Evolutionary conservation across 2,888 invertebrate species (phyloP).

Genomic region (Cylindroiulus punctatus): DNA sequence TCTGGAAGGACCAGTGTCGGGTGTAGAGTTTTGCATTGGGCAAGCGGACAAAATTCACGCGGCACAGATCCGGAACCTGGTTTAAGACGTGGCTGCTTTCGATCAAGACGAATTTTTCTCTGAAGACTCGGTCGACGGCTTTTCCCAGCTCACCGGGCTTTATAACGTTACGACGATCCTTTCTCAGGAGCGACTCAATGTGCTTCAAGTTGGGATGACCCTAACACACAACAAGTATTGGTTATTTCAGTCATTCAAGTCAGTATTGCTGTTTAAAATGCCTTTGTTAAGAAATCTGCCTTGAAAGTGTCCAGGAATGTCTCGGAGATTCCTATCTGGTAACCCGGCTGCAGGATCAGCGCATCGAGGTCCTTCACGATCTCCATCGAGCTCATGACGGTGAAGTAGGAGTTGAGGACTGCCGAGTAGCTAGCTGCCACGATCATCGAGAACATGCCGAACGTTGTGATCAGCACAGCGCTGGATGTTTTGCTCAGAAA

Average conservation of each 20-base stretch:
- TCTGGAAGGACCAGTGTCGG: background rate
- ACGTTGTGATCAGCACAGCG: background rate
- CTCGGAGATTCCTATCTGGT: background rate
- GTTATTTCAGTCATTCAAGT: background rate
- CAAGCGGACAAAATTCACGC: background rate
- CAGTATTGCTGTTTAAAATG: background rate
- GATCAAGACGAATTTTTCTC: background rate
- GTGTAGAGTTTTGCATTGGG: background rate
- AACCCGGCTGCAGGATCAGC: background rate
- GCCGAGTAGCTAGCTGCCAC: background rate
- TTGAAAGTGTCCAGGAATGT: background rate
- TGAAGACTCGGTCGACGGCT: background rate
- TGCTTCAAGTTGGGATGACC: background rate
- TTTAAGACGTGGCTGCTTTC: background rate
- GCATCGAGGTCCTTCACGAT: background rate
- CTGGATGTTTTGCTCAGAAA: background rate
- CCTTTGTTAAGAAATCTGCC: background rate
- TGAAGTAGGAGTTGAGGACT: background rate
- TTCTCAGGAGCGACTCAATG: background rate
- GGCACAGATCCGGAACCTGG: background rate
- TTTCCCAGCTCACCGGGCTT: background rate
- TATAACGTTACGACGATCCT: background rate
- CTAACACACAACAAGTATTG: background rate
- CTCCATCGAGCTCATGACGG: background rate
- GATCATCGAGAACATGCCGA: background rate